phyloP scores from a whole-genome alignment of 2,113 vertebrate genomes.

The Gymnogyps californianus region DNA sequence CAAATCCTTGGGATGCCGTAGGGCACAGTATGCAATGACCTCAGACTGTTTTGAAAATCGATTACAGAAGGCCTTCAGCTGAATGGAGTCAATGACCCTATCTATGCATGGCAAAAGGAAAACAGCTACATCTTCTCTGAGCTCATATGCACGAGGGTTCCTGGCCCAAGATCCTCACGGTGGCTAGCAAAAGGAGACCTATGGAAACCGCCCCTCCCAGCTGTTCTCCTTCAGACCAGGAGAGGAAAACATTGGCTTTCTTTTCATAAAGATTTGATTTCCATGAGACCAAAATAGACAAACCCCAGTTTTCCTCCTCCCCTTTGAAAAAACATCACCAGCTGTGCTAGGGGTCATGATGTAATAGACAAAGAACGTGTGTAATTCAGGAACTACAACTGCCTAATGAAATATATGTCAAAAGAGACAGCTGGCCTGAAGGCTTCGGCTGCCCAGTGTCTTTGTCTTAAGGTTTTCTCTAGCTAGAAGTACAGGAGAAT shows the following conservation, averaged over 20 bases:
- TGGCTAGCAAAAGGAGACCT: neutral
- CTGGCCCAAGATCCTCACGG: neutral
- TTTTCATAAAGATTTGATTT: neutral
- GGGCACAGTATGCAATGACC: conserved; percentile 34
- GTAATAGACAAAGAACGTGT: conserved; percentile 1
- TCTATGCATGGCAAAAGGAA: neutral
- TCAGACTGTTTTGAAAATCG: conserved; percentile 50
- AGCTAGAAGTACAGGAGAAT: neutral
- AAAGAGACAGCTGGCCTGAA: conserved; percentile 54
- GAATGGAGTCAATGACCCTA: conserved; percentile 50
- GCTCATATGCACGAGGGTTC: neutral
- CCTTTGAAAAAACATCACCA: neutral
- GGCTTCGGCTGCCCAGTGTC: neutral
- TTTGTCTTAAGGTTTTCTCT: conserved; percentile 47
- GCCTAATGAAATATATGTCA: conserved; percentile 53
- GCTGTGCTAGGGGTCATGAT: conserved; percentile 24
- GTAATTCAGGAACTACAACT: conserved; percentile 45
- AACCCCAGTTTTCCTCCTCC: neutral
- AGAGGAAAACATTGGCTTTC: neutral
- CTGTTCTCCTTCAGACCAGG: neutral
- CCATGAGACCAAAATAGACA: neutral
- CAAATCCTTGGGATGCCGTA: conserved; percentile 22
- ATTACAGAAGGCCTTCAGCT: conserved; percentile 52
- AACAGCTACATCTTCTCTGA: conserved; percentile 1
- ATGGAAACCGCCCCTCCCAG: neutral